These are phyloP conservation scores for Myotis brandtii DNA, from an alignment of 2,113 vertebrate species.

Conservation along the genomic window DNA sequence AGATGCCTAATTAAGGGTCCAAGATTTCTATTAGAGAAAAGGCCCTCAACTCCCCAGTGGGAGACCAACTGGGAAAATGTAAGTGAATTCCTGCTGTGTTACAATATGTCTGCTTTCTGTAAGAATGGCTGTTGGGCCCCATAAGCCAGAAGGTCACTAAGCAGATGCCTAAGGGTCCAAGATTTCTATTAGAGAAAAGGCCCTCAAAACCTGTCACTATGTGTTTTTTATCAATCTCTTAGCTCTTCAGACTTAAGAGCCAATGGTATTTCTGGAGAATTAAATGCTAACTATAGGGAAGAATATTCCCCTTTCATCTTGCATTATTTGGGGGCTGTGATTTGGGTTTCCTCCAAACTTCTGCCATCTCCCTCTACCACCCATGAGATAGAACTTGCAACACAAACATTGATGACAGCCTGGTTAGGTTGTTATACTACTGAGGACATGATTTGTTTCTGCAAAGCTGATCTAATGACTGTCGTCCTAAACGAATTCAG, in stretches of 20 bases:
- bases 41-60: no score
- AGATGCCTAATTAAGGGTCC: conserved; percentile 13
- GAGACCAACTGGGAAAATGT: not conserved
- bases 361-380: conserved; percentile 63
- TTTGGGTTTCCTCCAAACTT: conserved; percentile 65
- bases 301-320: conserved; percentile 48
- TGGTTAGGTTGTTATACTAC: conserved; percentile 60
- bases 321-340: conserved; percentile 63
- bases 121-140: not conserved
- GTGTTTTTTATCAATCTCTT: conserved; percentile 26
- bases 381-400: conserved; percentile 65
- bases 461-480: conserved; percentile 30
- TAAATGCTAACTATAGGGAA: conserved; percentile 46
- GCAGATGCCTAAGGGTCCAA: conserved; percentile 14
- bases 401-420: conserved; percentile 72
- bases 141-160: not conserved
- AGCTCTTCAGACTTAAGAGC: not conserved
- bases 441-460: not conserved
- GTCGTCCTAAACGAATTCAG: conserved; percentile 55
- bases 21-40: not conserved
- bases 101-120: conserved; percentile 42
- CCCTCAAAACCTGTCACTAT: not conserved
- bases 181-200: not conserved
- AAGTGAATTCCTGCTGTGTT: conserved; percentile 47
- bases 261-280: conserved; percentile 49